phyloP scores from a whole-genome alignment of 2,113 vertebrate species.

The Pygoscelis antarcticus region DNA sequence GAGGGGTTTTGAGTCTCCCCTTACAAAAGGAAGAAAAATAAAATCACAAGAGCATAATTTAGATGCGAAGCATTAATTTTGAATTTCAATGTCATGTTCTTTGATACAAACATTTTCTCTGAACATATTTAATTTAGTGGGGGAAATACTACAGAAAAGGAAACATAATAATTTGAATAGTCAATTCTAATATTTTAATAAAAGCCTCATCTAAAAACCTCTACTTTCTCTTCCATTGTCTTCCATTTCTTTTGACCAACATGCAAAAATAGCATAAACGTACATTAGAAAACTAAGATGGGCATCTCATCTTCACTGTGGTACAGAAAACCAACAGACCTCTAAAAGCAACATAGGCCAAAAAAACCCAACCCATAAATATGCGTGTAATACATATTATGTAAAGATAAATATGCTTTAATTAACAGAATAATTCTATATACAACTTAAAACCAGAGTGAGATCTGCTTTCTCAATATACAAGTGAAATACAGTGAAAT shows the following conservation, averaged over 20 bases:
- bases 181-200: background rate
- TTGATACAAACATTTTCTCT: background rate
- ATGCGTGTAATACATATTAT: background rate
- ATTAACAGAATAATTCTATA: background rate
- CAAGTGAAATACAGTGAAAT: background rate
- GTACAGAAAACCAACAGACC: background rate
- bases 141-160: background rate
- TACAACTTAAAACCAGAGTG: background rate
- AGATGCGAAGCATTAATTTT: background rate
- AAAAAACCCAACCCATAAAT: background rate
- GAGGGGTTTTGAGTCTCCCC: background rate
- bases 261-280: background rate
- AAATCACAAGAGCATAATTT: background rate
- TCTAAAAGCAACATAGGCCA: background rate
- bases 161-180: background rate
- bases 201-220: background rate
- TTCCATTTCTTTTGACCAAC: background rate
- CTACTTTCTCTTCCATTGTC: background rate
- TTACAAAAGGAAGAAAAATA: background rate
- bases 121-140: background rate
- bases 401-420: background rate
- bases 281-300: background rate
- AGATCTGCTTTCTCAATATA: background rate
- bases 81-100: background rate
- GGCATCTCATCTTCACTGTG: background rate